Conservation (phyloP, 1,140 invertebrate genomes). For the Thaumetopoea pityocampa region DNA sequence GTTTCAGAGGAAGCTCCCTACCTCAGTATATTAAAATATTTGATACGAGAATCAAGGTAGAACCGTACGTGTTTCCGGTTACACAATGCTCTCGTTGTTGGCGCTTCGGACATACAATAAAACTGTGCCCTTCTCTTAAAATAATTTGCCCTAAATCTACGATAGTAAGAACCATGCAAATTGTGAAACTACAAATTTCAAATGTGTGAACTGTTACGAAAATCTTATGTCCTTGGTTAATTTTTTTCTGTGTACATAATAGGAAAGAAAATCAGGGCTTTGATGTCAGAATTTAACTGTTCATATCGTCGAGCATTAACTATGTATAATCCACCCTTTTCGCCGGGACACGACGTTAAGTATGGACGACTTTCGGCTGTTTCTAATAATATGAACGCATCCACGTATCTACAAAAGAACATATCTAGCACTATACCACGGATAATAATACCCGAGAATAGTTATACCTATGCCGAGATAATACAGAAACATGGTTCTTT, state of each 20-base stretch:
- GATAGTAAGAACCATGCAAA: slow-evolving; percentile 15
- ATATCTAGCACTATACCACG: slow-evolving; percentile 3
- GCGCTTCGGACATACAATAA: slow-evolving; percentile 9
- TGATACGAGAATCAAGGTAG: slow-evolving; percentile 1
- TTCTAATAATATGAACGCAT: too few relatives aligned
- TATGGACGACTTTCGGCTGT: too few relatives aligned
- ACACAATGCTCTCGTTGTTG: slow-evolving; percentile 10
- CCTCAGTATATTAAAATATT: neutral
- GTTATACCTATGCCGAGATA: too few relatives aligned
- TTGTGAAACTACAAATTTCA: slow-evolving; percentile 5
- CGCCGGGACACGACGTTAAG: too few relatives aligned
- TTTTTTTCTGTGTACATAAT: slow-evolving; percentile 22
- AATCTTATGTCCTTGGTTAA: slow-evolving; percentile 21
- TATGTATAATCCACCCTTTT: neutral
- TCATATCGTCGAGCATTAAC: slow-evolving; percentile 23
- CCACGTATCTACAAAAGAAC: neutral
- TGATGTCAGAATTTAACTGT: slow-evolving; percentile 26
- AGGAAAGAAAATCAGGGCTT: slow-evolving; percentile 24
- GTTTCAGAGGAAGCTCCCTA: slow-evolving; percentile 1
- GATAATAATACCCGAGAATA: too few relatives aligned
- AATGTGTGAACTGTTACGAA: slow-evolving; percentile 25
- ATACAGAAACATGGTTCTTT: too few relatives aligned
- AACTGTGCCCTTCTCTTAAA: slow-evolving; percentile 17
- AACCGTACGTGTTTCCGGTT: slow-evolving; percentile 7
- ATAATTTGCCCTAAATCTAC: slow-evolving; percentile 16